Base-by-base conservation (phyloP, 2,797 vertebrate species). In the Lates japonicus region DNA sequence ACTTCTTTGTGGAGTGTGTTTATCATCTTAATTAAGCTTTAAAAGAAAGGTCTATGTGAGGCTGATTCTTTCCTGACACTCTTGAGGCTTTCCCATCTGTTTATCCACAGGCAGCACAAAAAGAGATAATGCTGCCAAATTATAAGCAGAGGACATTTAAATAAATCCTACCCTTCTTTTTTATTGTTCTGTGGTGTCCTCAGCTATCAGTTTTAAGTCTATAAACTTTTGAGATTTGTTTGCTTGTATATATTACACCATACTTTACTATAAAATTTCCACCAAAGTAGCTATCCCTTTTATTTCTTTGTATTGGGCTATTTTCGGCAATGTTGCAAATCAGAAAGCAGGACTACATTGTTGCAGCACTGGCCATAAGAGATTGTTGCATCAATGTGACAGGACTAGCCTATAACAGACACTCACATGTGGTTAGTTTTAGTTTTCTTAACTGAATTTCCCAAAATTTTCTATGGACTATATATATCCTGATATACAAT, bases 71-170 rank as follows among this genome's bases (percentile, higher is more conserved):
- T 74, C 76, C 39, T 79, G 42, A 63, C 71, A 65, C 73, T 82
- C 64, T 59, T 35, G 33, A 76, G 65, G 65, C 44, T 83, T 85
- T 79, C 25, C 74, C 75, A 87, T 85, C 83, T 85, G 85, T 55
- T 82, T 86, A 76, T 69, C 68, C 31, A 52, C 63, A 44, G 42
- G 31, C 60, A 82, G 64, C 39, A 39, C 31, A 52, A 70, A 63
- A 80, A 61, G 9, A 57, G 31, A 68, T 61, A 77, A 76, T 68
- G 57, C 55, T 77, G 69, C 80, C 76, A 82, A 76, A 70, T 78
- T 19, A 37, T 46, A 48, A 67, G 52, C 49, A 46, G 37, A 57
- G 39, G 12, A 65, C 22, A 58, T 81, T 73, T 42, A 62, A 74
- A 61, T 74, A n/a, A n/a, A 44, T 74, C 20, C 44, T 73, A 16